Conservation (phyloP, 1,140 invertebrate genomes). For the Trissolcus basalis region DNA sequence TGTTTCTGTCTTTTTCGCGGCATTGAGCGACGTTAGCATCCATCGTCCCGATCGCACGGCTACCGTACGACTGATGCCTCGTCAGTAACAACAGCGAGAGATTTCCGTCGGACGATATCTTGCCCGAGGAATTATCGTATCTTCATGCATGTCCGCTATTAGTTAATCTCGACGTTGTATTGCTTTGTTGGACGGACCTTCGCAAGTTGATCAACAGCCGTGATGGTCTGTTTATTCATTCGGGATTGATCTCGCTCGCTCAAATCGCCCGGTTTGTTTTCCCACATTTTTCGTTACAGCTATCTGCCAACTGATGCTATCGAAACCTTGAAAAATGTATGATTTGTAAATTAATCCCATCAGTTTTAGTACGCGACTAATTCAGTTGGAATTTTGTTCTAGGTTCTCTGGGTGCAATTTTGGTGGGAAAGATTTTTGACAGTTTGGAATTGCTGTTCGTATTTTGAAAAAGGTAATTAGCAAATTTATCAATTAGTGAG, state of each 20-base stretch:
- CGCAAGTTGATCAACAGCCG: constrained; percentile 2
- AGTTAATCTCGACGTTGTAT: constrained; percentile 23
- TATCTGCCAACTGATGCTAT: no score
- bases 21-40: constrained; percentile 48
- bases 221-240: constrained; percentile 8
- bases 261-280: no score
- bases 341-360: no score
- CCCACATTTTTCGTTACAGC: no score
- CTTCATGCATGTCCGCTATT: constrained; percentile 38
- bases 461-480: no score
- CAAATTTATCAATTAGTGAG: no score
- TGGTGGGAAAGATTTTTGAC: no score
- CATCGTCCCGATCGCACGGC: constrained; percentile 69
- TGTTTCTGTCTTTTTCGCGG: constrained; percentile 37
- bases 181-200: constrained; percentile 8
- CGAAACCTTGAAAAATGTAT: no score
- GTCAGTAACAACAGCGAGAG: constrained; percentile 61
- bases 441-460: no score
- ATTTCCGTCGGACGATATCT: constrained; percentile 51
- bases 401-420: no score
- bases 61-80: constrained; percentile 68
- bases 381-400: no score
- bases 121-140: constrained; percentile 60
- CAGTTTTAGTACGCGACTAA: no score
- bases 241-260: not conserved